Conservation (phyloP, 2,888 invertebrate genomes). For the Graphium colonna region DNA sequence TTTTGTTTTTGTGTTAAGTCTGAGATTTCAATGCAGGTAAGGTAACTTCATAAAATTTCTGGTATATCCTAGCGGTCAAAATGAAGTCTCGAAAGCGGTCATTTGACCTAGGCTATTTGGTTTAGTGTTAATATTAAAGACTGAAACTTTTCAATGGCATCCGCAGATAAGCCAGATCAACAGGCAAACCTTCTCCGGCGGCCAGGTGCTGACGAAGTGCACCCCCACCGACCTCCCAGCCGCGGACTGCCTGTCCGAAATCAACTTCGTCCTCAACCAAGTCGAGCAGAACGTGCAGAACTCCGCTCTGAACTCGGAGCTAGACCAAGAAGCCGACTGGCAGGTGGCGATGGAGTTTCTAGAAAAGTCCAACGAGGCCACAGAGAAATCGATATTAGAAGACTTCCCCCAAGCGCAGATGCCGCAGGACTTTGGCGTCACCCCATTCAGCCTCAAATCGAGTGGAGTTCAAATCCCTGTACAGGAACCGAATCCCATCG, state of each 20-base stretch:
- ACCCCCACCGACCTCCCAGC: slow-evolving; percentile 33
- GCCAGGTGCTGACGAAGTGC: slow-evolving; percentile 54
- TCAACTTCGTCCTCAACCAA: slow-evolving; percentile 43
- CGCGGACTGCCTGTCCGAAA: slow-evolving; percentile 39
- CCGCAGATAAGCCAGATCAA: slow-evolving; percentile 56
- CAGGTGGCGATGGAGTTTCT: slow-evolving; percentile 49
- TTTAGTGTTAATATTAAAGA: no score
- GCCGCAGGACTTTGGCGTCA: slow-evolving; percentile 18
- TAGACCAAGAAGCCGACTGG: slow-evolving; percentile 40
- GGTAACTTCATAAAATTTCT: no score
- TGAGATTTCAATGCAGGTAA: no score
- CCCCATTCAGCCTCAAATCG: no score
- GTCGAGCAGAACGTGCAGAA: slow-evolving; percentile 41
- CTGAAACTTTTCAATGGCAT: no score
- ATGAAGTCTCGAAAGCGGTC: no score
- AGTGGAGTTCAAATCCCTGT: slow-evolving; percentile 13
- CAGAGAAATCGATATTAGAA: slow-evolving; percentile 27
- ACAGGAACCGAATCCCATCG: slow-evolving; percentile 33
- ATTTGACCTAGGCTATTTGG: no score
- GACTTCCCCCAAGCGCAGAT: slow-evolving; percentile 32
- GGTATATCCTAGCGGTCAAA: no score
- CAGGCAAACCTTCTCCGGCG: slow-evolving; percentile 54
- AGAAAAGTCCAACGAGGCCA: slow-evolving; percentile 33
- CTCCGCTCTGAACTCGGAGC: slow-evolving; percentile 40
- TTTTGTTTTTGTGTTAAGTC: no score